A percentile compares a stretch with the other conserved stretches of the same genome.
phyloP scores from a whole-genome alignment of 2,888 invertebrate genomes.

The Habrosyne pyritoides region DNA sequence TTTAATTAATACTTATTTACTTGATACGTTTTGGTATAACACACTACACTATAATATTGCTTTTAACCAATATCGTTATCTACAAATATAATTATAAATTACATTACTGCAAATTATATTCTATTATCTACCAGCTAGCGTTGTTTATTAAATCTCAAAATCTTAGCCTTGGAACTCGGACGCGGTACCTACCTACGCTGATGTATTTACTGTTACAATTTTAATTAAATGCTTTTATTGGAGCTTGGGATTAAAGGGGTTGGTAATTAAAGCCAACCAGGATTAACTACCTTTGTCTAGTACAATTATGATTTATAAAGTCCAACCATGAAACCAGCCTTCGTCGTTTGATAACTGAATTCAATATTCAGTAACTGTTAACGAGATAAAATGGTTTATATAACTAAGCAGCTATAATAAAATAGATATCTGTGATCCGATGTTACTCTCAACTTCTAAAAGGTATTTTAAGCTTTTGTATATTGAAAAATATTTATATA shows the following conservation, averaged over 20 bases:
- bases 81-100: background rate
- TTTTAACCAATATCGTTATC: too few relatives aligned
- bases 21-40: too few relatives aligned
- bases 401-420: conserved; percentile 10
- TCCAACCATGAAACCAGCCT: conserved; percentile 36
- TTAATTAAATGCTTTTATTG: conserved; percentile 76
- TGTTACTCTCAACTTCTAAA: too few relatives aligned
- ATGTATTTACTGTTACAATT: conserved; percentile 57
- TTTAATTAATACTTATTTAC: too few relatives aligned
- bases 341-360: conserved; percentile 12
- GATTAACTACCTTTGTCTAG: conserved; percentile 73
- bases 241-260: conserved; percentile 64
- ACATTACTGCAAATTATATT: background rate
- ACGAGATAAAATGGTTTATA: conserved; percentile 14
- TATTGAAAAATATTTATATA: too few relatives aligned
- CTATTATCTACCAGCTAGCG: conserved; percentile 17
- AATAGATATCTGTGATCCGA: too few relatives aligned
- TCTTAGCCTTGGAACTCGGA: conserved; percentile 31
- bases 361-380: conserved; percentile 2
- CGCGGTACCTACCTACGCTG: conserved; percentile 31
- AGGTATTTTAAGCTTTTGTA: too few relatives aligned
- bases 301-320: conserved; percentile 73
- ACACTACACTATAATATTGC: too few relatives aligned
- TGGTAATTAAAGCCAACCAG: conserved; percentile 68
- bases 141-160: conserved; percentile 40